These are phyloP conservation scores for Molossus molossus DNA, from an alignment of 2,797 vertebrate species.

Conservation along the genomic window DNA sequence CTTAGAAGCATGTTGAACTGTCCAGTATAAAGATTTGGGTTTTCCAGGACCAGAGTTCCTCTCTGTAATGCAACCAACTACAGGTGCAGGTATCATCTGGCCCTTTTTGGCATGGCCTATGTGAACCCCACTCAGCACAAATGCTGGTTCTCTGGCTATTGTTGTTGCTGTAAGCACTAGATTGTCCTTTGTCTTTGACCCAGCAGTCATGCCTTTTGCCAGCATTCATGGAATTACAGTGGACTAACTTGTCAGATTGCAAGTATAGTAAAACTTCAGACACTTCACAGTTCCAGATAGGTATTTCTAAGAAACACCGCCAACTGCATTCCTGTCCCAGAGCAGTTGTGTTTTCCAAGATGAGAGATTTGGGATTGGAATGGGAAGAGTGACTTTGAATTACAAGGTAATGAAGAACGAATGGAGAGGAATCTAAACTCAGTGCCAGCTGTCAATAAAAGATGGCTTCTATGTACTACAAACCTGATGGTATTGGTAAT, in stretches of 20 bases:
- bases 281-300: not conserved
- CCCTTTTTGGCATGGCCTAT: not conserved
- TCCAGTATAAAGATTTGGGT: not conserved
- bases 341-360: not conserved
- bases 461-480: not conserved
- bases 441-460: not conserved
- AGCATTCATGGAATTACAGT: not conserved
- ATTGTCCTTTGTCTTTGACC: not conserved
- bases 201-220: not conserved
- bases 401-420: not conserved
- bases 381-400: not conserved
- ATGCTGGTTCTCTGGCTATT: not conserved
- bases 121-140: not conserved
- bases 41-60: not conserved
- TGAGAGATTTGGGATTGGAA: not conserved
- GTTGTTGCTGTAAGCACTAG: not conserved
- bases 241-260: not conserved
- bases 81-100: not conserved
- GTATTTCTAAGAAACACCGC: not conserved
- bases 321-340: not conserved
- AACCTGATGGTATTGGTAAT: not conserved
- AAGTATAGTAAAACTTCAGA: conserved; percentile 27
- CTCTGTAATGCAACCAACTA: not conserved
- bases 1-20: not conserved
- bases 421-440: not conserved